Conservation (phyloP, 2,888 invertebrate species). For the Spilosoma lubricipeda region DNA sequence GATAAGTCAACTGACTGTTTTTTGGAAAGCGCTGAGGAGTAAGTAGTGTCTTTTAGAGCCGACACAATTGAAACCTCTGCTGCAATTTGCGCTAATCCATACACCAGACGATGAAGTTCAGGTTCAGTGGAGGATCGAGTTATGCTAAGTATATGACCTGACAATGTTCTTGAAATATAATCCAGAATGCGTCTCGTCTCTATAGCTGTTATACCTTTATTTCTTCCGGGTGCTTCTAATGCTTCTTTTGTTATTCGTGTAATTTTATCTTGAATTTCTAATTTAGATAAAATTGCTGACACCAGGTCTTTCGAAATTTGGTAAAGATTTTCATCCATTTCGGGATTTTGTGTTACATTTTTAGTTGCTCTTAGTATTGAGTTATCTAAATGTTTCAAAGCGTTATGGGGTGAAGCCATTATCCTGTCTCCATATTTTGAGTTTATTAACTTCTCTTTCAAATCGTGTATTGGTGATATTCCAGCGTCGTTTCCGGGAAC, state of each 20-base stretch:
- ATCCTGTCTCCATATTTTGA: constrained; percentile 61
- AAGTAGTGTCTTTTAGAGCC: constrained; percentile 80
- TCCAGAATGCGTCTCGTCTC: constrained; percentile 81
- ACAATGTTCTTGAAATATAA: constrained; percentile 79
- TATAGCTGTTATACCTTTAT: constrained; percentile 80
- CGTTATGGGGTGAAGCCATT: constrained; percentile 72
- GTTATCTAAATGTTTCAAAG: constrained; percentile 74
- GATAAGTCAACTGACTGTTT: constrained; percentile 80
- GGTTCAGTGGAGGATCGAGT: constrained; percentile 81
- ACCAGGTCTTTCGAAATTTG: constrained; percentile 80
- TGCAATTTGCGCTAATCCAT: constrained; percentile 81
- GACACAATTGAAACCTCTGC: constrained; percentile 81
- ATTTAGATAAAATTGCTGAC: constrained; percentile 76
- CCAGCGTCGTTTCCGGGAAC: constrained; percentile 61
- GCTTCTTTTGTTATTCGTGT: constrained; percentile 81
- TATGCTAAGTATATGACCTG: constrained; percentile 76
- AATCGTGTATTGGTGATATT: constrained; percentile 79
- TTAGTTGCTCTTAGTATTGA: constrained; percentile 71
- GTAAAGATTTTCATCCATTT: constrained; percentile 78
- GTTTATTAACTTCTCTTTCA: constrained; percentile 64
- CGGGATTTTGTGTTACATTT: constrained; percentile 78
- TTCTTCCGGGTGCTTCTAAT: constrained; percentile 78
- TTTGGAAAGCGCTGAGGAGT: constrained; percentile 76
- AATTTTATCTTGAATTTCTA: constrained; percentile 82
- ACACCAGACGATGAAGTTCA: constrained; percentile 79